These are phyloP conservation scores for Drosophila repletoides DNA, from an alignment of 1,140 invertebrate species.

Conservation along the genomic window DNA sequence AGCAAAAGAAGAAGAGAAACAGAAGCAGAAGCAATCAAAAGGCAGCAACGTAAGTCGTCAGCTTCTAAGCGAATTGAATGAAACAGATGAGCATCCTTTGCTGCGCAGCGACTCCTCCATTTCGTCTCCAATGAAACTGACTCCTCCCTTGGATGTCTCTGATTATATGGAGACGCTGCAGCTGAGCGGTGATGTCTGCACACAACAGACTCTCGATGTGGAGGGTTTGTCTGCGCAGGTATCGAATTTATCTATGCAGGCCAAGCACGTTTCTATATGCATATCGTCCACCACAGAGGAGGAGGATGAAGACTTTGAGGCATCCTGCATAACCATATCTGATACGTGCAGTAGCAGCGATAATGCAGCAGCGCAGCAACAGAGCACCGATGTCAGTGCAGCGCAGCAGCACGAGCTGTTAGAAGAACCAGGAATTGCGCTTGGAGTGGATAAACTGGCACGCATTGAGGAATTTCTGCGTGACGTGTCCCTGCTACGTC, in stretches of 20 bases:
- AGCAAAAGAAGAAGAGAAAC: not conserved
- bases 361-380: constrained; percentile 4
- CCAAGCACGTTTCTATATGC: constrained; percentile 45
- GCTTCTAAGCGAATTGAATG: constrained; percentile 9
- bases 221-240: constrained; percentile 43
- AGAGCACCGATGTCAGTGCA: constrained; percentile 19
- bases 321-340: constrained; percentile 65
- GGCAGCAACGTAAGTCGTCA: constrained; percentile 37
- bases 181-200: constrained; percentile 52
- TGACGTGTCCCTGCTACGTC: constrained; percentile 53
- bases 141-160: constrained; percentile 19
- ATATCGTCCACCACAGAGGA: constrained; percentile 67
- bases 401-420: not conserved
- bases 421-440: not conserved
- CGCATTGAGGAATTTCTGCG: constrained; percentile 69
- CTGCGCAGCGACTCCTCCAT: constrained; percentile 31
- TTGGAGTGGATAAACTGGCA: constrained; percentile 48
- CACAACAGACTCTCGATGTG: constrained; percentile 29
- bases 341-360: constrained; percentile 57
- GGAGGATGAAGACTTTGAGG: constrained; percentile 19
- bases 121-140: not conserved
- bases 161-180: constrained; percentile 72
- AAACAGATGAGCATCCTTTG: constrained; percentile 30
- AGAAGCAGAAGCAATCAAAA: not conserved
- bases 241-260: constrained; percentile 49